A percentile compares a stretch with the other conserved stretches of the same genome.
These are phyloP conservation scores for Mantis religiosa DNA, from an alignment of 2,888 invertebrate species.

Conservation along the genomic window DNA sequence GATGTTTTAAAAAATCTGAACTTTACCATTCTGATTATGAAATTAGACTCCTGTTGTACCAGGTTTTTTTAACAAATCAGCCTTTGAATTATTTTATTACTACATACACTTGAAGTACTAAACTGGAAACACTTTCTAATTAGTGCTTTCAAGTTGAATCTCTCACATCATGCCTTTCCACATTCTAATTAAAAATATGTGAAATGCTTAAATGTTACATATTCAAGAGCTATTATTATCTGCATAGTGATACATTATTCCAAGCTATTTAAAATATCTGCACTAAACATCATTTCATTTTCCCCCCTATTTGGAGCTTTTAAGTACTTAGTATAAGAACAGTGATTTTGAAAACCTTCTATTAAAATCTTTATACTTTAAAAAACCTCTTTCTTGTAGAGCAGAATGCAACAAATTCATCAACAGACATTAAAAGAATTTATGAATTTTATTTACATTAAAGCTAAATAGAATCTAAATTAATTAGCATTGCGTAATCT, in stretches of 20 bases:
- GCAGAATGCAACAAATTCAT: background rate
- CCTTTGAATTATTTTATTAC: too few species aligned
- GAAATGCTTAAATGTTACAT: background rate
- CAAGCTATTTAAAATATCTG: background rate
- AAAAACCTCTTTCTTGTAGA: background rate
- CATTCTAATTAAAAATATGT: background rate
- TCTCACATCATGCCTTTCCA: background rate
- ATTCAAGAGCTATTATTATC: background rate
- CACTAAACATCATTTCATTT: too few species aligned
- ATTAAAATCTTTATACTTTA: background rate
- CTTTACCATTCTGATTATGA: too few species aligned
- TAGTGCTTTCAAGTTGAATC: background rate
- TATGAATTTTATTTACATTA: background rate
- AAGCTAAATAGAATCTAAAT: background rate
- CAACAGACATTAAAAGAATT: background rate
- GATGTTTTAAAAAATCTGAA: too few species aligned
- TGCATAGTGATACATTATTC: background rate
- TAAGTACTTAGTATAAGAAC: background rate
- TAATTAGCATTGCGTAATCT: background rate
- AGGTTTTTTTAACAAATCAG: too few species aligned
- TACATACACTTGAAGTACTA: background rate
- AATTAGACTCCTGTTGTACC: too few species aligned
- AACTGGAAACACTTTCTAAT: background rate
- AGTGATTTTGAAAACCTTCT: background rate
- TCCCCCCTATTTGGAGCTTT: too few species aligned